phyloP scores from a whole-genome alignment of 2,888 invertebrate genomes.

The Notocelia uddmanniana region DNA sequence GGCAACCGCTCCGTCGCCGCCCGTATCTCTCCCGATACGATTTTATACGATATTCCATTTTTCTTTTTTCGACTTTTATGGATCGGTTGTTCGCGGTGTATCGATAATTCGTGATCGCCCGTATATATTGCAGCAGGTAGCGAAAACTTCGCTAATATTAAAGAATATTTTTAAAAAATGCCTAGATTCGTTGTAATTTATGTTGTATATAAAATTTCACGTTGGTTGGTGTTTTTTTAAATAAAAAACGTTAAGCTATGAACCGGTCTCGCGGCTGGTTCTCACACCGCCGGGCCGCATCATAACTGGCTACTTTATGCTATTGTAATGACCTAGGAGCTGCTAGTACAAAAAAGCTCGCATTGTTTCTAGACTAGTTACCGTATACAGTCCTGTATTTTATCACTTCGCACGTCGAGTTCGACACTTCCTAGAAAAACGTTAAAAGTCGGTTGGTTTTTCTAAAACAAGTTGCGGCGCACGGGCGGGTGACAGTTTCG shows the following conservation, averaged over 20 bases:
- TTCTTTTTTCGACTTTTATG: conserved; percentile 82
- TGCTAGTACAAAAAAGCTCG: conserved; percentile 76
- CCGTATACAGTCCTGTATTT: conserved; percentile 68
- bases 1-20: conserved; percentile 77
- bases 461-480: conserved; percentile 42
- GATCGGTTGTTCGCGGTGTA: conserved; percentile 81
- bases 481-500: conserved; percentile 41
- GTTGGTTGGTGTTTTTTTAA: conserved; percentile 58
- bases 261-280: conserved; percentile 75
- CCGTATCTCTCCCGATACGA: conserved; percentile 81
- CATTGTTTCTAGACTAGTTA: conserved; percentile 78
- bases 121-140: conserved; percentile 66
- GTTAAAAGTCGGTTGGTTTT: conserved; percentile 42
- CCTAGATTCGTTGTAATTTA: conserved; percentile 36
- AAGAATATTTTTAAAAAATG: conserved; percentile 17
- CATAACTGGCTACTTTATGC: conserved; percentile 83
- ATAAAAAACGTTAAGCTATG: conserved; percentile 73
- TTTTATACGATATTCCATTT: conserved; percentile 82
- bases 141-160: conserved; percentile 22
- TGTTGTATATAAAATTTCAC: conserved; percentile 37
- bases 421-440: conserved; percentile 68
- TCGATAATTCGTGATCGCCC: conserved; percentile 79
- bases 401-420: conserved; percentile 71
- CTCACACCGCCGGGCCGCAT: conserved; percentile 70
- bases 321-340: conserved; percentile 82